Evolutionary conservation across 2,888 invertebrate genomes (phyloP), one percentile per base, ranked within the genome.

Genomic region (Venustoraphidia nigricollis): DNA sequence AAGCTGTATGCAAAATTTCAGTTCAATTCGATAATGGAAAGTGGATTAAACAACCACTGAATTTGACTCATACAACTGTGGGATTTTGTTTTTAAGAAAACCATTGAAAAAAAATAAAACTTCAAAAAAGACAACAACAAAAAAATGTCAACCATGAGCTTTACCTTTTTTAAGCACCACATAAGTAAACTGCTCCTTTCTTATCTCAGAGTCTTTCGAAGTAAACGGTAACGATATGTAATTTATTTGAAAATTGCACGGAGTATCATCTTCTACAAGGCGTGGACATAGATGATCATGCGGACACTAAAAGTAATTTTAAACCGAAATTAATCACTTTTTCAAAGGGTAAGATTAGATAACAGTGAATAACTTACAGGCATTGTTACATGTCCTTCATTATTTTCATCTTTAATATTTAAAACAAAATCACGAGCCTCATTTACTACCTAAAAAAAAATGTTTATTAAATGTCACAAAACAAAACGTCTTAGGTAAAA

Each of bases 401-500:
- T 64, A 41, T 59, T 57, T 52, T 64, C 55, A 53, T 66, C 54
- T 35, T 68, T 53, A 47, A 76, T 60, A 61, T 76, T 73, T 2
- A 91, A 65, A 36, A 96, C 69, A 61, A 81, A 86, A 54, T 91
- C 85, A 57, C 93, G 73, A 0, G 86, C 87, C 70, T 96, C 93
- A 55, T 84, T 81, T 0, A 95, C 70, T 6, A 75, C 52, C 73
- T 76, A 51, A 43, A 60, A 58, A 39, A 53, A 14, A 49, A 54
- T 44, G 44, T 36, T 39, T 41, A 44, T 36, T 38, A 44, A 50
- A 44, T 27, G 27, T 10, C 37, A 45, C 43, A 37, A 38, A 41
- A 40, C 10, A 38, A 41, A 39, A 47, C 45, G 34, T 44, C 36
- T 36, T 27, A 36, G 36, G 14, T 44, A 13, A 5, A 17, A 38